These are phyloP conservation scores for Regulus satrapa DNA, from an alignment of 2,113 vertebrate species.

Conservation along the genomic window DNA sequence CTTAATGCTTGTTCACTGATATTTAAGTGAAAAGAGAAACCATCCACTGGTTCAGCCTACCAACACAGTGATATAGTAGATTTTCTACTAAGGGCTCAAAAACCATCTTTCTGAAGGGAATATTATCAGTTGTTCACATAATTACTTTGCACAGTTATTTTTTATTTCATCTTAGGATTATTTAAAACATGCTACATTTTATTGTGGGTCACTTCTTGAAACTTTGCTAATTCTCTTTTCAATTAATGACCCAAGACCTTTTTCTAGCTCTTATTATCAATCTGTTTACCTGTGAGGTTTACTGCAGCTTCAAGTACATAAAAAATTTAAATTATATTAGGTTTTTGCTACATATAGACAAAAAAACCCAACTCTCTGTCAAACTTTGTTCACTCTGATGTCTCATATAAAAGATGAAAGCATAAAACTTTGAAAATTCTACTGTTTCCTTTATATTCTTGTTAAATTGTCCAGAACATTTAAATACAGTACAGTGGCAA, in stretches of 20 bases:
- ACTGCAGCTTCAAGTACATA: slow-evolving; percentile 54
- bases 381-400: background rate
- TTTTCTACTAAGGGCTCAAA: background rate
- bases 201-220: background rate
- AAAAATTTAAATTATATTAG: slow-evolving; percentile 56
- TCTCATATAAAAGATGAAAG: background rate
- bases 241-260: background rate
- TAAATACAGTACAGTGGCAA: background rate
- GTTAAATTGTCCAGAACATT: background rate
- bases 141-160: background rate
- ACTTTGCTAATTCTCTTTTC: background rate
- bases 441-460: background rate
- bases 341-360: slow-evolving; percentile 42
- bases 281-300: slow-evolving; percentile 52
- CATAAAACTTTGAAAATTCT: background rate
- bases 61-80: background rate
- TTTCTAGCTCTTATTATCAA: background rate
- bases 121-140: background rate
- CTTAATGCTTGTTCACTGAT: background rate
- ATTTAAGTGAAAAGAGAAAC: background rate
- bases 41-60: background rate
- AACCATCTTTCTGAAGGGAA: background rate
- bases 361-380: slow-evolving; percentile 25
- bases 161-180: background rate
- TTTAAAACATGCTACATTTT: background rate